Evolutionary conservation across 2,888 invertebrate genomes (phyloP).

Genomic region (Tetrapedia diversipes): DNA sequence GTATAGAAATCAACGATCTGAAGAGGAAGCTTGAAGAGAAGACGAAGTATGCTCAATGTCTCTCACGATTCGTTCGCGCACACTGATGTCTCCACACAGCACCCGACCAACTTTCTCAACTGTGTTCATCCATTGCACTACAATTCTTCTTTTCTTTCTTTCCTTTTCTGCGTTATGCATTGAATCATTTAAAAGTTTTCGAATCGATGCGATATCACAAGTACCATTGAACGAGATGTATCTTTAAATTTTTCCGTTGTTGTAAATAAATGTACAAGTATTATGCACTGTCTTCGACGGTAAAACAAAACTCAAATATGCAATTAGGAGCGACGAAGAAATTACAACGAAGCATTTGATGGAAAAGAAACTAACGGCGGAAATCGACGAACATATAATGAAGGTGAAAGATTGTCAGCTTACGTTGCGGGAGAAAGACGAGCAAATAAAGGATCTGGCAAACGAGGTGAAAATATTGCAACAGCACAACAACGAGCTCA

Average conservation of each 20-base stretch:
- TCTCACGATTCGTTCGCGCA: conserved; percentile 1
- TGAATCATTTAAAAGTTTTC: not conserved
- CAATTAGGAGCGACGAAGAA: conserved; percentile 72
- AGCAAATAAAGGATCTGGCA: conserved; percentile 75
- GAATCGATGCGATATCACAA: not conserved
- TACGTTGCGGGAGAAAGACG: conserved; percentile 75
- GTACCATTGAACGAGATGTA: not conserved
- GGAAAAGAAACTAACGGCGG: conserved; percentile 72
- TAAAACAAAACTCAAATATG: no score
- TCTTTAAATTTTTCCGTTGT: not conserved
- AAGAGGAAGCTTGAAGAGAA: conserved; percentile 74
- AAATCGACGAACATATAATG: conserved; percentile 73
- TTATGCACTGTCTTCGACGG: no score
- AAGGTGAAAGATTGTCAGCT: conserved; percentile 70
- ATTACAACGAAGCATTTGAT: conserved; percentile 65
- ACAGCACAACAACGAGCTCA: conserved; percentile 78
- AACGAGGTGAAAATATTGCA: conserved; percentile 77
- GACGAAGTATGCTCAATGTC: conserved; percentile 66
- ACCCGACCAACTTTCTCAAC: not conserved
- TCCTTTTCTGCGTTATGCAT: not conserved
- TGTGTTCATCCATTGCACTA: not conserved
- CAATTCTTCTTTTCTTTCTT: not conserved
- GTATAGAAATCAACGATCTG: conserved; percentile 72
- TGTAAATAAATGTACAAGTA: not conserved
- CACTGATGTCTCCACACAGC: not conserved